phyloP scores from a whole-genome alignment of 2,888 invertebrate genomes.

The Catocala fraxini region DNA sequence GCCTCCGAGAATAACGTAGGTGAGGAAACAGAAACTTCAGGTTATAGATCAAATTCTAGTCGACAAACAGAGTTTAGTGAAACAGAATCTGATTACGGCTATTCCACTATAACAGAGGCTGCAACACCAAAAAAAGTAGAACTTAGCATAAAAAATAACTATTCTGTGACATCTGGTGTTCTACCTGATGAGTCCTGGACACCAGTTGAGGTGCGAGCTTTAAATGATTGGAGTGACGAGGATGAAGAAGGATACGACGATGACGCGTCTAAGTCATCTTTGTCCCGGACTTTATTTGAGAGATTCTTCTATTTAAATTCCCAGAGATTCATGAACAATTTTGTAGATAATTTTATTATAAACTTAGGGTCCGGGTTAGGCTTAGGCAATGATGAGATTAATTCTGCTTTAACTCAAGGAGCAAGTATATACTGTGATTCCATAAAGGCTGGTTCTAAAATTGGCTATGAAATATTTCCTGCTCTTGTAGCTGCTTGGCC shows the following conservation, averaged over 20 bases:
- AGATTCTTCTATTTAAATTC: constrained; percentile 89
- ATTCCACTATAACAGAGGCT: constrained; percentile 88
- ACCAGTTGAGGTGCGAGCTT: constrained; percentile 72
- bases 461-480: constrained; percentile 90
- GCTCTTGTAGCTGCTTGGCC: constrained; percentile 92
- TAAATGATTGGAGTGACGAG: constrained; percentile 75
- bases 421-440: constrained; percentile 90
- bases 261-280: constrained; percentile 63
- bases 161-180: constrained; percentile 76
- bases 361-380: constrained; percentile 88
- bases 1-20: constrained; percentile 59
- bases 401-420: constrained; percentile 88
- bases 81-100: constrained; percentile 89
- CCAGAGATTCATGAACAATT: constrained; percentile 90
- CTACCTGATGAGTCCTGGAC: constrained; percentile 86
- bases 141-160: constrained; percentile 71
- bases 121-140: constrained; percentile 88
- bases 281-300: constrained; percentile 75
- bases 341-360: constrained; percentile 89
- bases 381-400: constrained; percentile 84
- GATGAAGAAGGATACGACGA: constrained; percentile 72
- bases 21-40: constrained; percentile 85
- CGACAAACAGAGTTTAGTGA: constrained; percentile 80
- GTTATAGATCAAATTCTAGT: constrained; percentile 85
- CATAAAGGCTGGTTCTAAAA: constrained; percentile 71